phyloP scores from a whole-genome alignment of 1,140 invertebrate species.

The Stegodyphus mimosarum region DNA sequence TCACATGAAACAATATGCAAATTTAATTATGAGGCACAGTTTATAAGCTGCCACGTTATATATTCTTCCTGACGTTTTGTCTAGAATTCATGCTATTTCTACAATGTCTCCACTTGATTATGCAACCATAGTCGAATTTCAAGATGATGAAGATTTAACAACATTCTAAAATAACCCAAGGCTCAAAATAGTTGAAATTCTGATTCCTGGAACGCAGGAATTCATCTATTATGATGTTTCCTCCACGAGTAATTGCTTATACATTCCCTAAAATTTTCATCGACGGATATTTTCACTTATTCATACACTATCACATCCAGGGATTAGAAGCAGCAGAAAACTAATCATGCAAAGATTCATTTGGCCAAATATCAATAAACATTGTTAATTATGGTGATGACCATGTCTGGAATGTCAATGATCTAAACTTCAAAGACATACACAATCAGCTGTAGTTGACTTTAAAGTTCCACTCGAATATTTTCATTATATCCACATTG shows the following conservation, averaged over 20 bases:
- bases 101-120: background rate
- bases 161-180: background rate
- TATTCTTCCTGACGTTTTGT: constrained; percentile 31
- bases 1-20: too few species aligned
- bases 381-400: constrained; percentile 12
- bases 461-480: constrained; percentile 3
- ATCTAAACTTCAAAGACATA: constrained; percentile 53
- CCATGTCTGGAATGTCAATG: constrained; percentile 42
- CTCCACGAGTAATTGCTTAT: background rate
- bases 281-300: background rate
- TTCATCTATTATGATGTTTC: background rate
- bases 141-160: constrained; percentile 4
- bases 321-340: constrained; percentile 18
- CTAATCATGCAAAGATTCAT: constrained; percentile 26
- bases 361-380: constrained; percentile 50
- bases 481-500: constrained; percentile 70
- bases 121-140: background rate
- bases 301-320: constrained; percentile 37
- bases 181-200: background rate
- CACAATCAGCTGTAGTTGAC: constrained; percentile 21
- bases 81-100: constrained; percentile 10
- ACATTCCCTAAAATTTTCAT: background rate
- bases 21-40: too few species aligned
- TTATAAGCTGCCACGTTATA: too few species aligned
- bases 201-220: background rate